Conservation (phyloP, 2,113 vertebrate species). For the Hystrix cristata region DNA sequence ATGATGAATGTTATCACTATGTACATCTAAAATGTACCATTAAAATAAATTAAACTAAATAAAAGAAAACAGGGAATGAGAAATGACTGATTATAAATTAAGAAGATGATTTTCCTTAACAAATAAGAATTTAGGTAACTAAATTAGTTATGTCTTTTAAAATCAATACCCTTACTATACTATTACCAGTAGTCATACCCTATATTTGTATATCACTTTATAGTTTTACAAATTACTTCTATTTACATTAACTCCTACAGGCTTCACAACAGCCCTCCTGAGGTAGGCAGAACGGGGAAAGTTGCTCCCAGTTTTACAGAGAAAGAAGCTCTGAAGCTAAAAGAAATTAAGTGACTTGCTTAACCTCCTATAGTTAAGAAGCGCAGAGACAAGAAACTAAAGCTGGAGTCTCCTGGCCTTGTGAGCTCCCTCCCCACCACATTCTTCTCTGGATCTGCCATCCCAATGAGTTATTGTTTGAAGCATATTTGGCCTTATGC, state of each 20-base stretch:
- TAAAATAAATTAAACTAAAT: no score
- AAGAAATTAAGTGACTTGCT: constrained; percentile 35
- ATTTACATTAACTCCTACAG: background rate
- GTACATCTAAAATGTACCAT: no score
- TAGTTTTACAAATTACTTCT: constrained; percentile 63
- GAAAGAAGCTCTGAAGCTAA: constrained; percentile 47
- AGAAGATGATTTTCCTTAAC: constrained; percentile 14
- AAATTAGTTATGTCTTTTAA: constrained; percentile 58
- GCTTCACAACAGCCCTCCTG: background rate
- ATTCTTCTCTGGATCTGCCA: background rate
- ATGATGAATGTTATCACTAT: no score
- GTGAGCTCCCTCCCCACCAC: background rate
- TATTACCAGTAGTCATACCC: background rate
- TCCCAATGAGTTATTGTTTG: background rate
- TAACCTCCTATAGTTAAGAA: constrained; percentile 53
- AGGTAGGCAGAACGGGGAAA: constrained; percentile 32
- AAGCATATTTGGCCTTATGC: background rate
- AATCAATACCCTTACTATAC: constrained; percentile 29
- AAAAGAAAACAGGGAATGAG: background rate
- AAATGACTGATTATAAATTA: constrained; percentile 35
- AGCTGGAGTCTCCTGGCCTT: background rate
- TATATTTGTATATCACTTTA: constrained; percentile 18
- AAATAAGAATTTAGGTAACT: constrained; percentile 33
- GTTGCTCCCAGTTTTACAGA: background rate
- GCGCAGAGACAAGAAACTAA: background rate